These are phyloP conservation scores for Cotesia vestalis DNA, from an alignment of 1,140 invertebrate species.

Conservation along the genomic window DNA sequence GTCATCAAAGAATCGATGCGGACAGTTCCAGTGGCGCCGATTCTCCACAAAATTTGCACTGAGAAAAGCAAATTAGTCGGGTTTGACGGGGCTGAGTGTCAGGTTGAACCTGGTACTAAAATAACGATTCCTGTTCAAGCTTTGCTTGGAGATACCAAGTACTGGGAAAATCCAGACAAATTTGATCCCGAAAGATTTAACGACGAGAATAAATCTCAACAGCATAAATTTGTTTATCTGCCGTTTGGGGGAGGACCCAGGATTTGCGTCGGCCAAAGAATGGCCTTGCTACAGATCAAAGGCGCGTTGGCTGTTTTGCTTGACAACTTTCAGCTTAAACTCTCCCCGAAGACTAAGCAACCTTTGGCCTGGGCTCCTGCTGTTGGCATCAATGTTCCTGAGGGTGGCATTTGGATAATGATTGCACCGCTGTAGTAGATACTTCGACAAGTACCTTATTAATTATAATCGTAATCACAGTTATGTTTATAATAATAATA, in stretches of 20 bases:
- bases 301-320: constrained; percentile 58
- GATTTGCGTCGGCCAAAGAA: constrained; percentile 67
- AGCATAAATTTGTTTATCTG: constrained; percentile 62
- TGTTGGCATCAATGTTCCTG: constrained; percentile 3
- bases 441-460: too few species aligned
- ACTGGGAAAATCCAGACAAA: constrained; percentile 70
- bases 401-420: constrained; percentile 39
- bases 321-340: constrained; percentile 48
- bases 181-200: constrained; percentile 76
- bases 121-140: constrained; percentile 55
- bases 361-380: constrained; percentile 41
- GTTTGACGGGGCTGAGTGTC: constrained; percentile 39
- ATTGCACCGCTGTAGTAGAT: constrained; percentile 26
- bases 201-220: constrained; percentile 52
- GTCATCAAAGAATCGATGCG: constrained; percentile 64
- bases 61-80: constrained; percentile 49
- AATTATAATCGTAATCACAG: too few species aligned
- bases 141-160: constrained; percentile 63
- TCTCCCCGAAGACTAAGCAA: constrained; percentile 43
- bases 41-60: constrained; percentile 50
- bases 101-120: constrained; percentile 45
- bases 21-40: constrained; percentile 49
- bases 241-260: constrained; percentile 70
- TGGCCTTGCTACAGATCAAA: constrained; percentile 65
- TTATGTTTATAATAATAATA: too few species aligned